These are phyloP conservation scores for Berghia stephanieae DNA, from an alignment of 1,140 invertebrate genomes.

Conservation along the genomic window DNA sequence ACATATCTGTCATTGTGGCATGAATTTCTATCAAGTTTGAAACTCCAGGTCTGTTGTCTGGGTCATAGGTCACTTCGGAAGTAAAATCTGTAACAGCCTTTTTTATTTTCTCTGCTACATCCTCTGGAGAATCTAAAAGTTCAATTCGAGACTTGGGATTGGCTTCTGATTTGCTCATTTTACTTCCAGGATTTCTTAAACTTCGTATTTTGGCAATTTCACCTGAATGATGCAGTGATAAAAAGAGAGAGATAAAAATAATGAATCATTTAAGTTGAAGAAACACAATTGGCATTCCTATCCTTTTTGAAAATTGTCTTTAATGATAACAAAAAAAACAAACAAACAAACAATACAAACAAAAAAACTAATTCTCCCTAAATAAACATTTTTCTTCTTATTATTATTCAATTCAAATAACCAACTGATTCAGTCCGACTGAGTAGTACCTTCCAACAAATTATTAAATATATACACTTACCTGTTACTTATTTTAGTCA, in stretches of 20 bases:
- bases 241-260: not conserved
- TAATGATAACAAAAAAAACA: too few relatives aligned
- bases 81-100: constrained; percentile 93
- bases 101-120: constrained; percentile 83
- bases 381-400: too few relatives aligned
- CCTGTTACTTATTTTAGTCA: too few relatives aligned
- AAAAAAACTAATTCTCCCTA: too few relatives aligned
- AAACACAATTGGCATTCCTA: too few relatives aligned
- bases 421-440: too few relatives aligned
- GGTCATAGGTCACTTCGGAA: constrained; percentile 84
- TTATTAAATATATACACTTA: too few relatives aligned
- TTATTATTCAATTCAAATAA: too few relatives aligned
- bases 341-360: too few relatives aligned
- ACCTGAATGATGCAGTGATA: constrained; percentile 38
- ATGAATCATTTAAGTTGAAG: not conserved
- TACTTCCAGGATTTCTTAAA: constrained; percentile 74
- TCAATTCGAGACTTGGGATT: constrained; percentile 82
- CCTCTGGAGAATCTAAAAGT: constrained; percentile 81
- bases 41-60: constrained; percentile 81
- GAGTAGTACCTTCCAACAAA: too few relatives aligned
- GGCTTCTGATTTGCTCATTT: constrained; percentile 97
- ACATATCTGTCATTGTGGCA: constrained; percentile 72
- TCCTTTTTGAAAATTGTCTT: too few relatives aligned
- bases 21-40: constrained; percentile 90
- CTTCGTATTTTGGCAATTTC: constrained; percentile 55